Base-by-base conservation (phyloP, 2,888 invertebrate genomes). In the Monopis laevigella region DNA sequence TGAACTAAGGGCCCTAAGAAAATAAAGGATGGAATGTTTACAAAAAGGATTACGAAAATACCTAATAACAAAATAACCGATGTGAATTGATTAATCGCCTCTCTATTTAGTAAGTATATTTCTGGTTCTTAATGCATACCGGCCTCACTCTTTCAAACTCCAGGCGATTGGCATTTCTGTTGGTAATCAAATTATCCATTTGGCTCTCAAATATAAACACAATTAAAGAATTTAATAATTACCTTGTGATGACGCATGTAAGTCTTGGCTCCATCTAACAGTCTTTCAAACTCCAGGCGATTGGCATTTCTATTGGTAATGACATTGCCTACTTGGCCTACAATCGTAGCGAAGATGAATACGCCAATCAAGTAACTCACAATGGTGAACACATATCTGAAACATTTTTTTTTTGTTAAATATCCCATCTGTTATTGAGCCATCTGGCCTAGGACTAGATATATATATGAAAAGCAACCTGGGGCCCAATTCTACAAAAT, bases 151-250 rank as follows among this genome's bases (percentile, higher is more conserved):
- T 82, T 74, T 98, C 97, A 59, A 97, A 97, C 78, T 97, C 97
- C 56, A 96, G 83, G 39, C 97, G 86, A 71, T 96, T 96, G 35
- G 97, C 97, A 68, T 97, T 98, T 53, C 96, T 86, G 77, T 98
- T 98, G 40, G 96, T 96, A 72, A 97, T 97, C 59, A 97, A 96
- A 73, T 96, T 97, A 50, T 97, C 97, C 41, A 98, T 97, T 86
- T 98, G 97, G 40, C 97, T 97, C 43, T 96, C 96, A 74, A 97
- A 97, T 74, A 97, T 95, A 84, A 97, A 97, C 51, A 97, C 96
- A 52, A n/a, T n/a, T n/a, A n/a, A n/a, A n/a, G n/a, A n/a, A n/a
- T 30, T 5, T 8, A 35, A n/a, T 38, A 42, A 47, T 61, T 68
- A 88, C 88, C 82, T 96, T 96, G 73, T 97, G 97, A 67, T 96